These are phyloP conservation scores for Caradrina clavipalpis DNA, from an alignment of 2,888 invertebrate species.

Conservation along the genomic window DNA sequence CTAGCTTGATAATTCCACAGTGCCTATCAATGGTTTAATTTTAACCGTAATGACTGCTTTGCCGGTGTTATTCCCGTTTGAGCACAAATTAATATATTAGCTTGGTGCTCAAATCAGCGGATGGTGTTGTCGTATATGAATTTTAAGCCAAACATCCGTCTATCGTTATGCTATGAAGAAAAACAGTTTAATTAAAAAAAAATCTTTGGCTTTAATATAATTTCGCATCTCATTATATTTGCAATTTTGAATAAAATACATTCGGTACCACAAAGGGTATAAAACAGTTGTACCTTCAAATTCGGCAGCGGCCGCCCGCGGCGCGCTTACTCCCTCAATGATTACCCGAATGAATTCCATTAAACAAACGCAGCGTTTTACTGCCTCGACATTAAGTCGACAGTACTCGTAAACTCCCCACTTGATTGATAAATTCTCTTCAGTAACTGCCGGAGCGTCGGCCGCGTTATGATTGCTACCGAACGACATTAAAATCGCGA, in stretches of 20 bases:
- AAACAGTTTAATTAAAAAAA: too few relatives aligned
- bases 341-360: conserved; percentile 74
- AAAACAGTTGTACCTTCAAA: conserved; percentile 77
- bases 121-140: too few relatives aligned
- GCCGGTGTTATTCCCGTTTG: too few relatives aligned
- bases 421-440: conserved; percentile 81
- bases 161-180: too few relatives aligned
- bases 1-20: too few relatives aligned
- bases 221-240: conserved; percentile 55
- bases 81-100: too few relatives aligned
- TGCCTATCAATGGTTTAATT: too few relatives aligned
- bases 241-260: conserved; percentile 55
- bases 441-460: conserved; percentile 71
- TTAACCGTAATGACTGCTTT: too few relatives aligned
- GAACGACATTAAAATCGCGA: conserved; percentile 69
- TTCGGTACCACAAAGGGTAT: conserved; percentile 70
- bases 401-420: conserved; percentile 79
- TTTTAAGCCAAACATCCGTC: too few relatives aligned
- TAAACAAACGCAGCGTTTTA: conserved; percentile 76
- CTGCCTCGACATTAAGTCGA: conserved; percentile 74
- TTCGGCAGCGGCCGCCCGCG: conserved; percentile 83
- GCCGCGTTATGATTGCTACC: conserved; percentile 74
- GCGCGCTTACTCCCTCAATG: conserved; percentile 77
- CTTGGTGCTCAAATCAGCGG: too few relatives aligned
- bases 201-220: conserved; percentile 2